Conservation (phyloP, 2,888 invertebrate genomes). For the Aplocera efformata region DNA sequence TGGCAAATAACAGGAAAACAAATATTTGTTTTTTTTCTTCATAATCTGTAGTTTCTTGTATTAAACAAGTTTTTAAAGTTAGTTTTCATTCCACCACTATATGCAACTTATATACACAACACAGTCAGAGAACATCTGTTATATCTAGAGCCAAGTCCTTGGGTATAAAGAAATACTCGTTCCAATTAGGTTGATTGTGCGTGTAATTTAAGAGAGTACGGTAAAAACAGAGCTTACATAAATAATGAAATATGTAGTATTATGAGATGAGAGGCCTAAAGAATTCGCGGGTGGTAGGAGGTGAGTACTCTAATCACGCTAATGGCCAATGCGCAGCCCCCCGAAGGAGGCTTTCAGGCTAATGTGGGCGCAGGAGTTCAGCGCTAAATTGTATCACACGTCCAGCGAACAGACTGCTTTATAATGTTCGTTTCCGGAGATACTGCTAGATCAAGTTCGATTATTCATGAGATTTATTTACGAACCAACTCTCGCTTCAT, state of each 20-base stretch:
- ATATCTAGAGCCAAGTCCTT: too few relatives aligned
- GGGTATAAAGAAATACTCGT: slow-evolving; percentile 17
- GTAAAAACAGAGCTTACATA: slow-evolving; percentile 73
- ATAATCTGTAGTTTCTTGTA: too few relatives aligned
- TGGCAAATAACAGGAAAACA: too few relatives aligned
- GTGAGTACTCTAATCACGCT: slow-evolving; percentile 75
- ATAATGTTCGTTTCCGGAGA: slow-evolving; percentile 20
- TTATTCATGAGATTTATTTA: too few relatives aligned
- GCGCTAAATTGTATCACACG: slow-evolving; percentile 66
- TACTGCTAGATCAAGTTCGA: neutral
- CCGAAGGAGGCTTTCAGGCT: slow-evolving; percentile 64
- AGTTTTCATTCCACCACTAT: too few relatives aligned
- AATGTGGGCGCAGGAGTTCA: slow-evolving; percentile 68
- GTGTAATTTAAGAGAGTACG: slow-evolving; percentile 62
- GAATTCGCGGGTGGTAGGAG: slow-evolving; percentile 68
- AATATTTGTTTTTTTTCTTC: too few relatives aligned
- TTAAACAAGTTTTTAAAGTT: too few relatives aligned
- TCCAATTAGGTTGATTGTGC: slow-evolving; percentile 53
- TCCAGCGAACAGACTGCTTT: slow-evolving; percentile 41
- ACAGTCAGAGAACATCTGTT: too few relatives aligned
- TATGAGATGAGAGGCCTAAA: slow-evolving; percentile 77
- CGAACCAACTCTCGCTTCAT: too few relatives aligned
- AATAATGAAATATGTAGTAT: slow-evolving; percentile 79
- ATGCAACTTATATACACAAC: too few relatives aligned
- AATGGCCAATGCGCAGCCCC: slow-evolving; percentile 77